Conservation (phyloP, 2,797 vertebrate genomes). For the Sebastolobus alascanus region DNA sequence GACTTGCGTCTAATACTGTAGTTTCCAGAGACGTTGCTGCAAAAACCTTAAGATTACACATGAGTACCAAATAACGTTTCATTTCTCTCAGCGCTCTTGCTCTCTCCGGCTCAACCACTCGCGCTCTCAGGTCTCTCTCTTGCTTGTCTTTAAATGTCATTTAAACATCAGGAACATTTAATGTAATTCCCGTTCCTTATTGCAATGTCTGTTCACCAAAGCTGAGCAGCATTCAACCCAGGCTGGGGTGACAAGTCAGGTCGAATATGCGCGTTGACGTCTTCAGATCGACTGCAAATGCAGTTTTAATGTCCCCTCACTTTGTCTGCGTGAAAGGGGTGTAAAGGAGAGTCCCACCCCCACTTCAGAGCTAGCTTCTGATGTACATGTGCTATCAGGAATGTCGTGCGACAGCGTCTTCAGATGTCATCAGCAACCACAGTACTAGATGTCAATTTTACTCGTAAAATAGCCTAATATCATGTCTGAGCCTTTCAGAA, state of each 20-base stretch:
- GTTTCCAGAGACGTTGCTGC: slow-evolving; percentile 17
- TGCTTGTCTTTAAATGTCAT: slow-evolving; percentile 19
- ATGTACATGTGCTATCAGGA: not conserved
- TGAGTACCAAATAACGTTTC: slow-evolving; percentile 40
- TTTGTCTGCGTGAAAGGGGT: not conserved
- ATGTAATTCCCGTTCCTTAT: not conserved
- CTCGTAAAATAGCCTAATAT: not conserved
- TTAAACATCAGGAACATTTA: slow-evolving; percentile 1
- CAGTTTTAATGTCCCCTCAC: not conserved
- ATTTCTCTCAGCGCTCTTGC: slow-evolving; percentile 13
- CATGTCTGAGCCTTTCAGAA: slow-evolving; percentile 2
- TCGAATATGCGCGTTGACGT: not conserved
- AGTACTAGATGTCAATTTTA: not conserved
- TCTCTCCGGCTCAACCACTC: slow-evolving; percentile 13
- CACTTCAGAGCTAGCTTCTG: slow-evolving; percentile 6
- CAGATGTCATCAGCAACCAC: slow-evolving; percentile 5
- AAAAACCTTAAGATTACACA: slow-evolving; percentile 12
- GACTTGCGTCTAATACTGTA: slow-evolving; percentile 19
- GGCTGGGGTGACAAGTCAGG: not conserved
- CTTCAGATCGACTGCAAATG: not conserved
- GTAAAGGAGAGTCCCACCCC: not conserved
- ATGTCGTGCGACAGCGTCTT: not conserved
- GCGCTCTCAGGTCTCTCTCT: slow-evolving; percentile 55
- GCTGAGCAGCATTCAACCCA: slow-evolving; percentile 10
- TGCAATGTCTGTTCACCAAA: slow-evolving; percentile 19